These are phyloP conservation scores for Pseudoatta argentina DNA, from an alignment of 1,140 invertebrate genomes.

Conservation along the genomic window DNA sequence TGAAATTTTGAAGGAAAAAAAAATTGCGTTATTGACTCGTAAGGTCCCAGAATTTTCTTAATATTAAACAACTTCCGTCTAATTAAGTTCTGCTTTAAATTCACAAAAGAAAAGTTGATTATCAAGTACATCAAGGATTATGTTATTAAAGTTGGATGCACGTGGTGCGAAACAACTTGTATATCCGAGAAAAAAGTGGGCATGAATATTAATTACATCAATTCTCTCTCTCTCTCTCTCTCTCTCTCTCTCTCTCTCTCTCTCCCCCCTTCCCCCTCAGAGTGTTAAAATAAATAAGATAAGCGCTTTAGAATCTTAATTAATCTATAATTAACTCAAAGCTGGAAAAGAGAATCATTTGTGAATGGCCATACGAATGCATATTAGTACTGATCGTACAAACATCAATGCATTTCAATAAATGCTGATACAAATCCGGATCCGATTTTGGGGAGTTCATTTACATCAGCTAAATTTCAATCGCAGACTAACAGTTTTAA, in stretches of 20 bases:
- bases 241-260: neutral
- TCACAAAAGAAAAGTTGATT: constrained; percentile 2
- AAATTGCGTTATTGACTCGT: neutral
- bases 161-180: neutral
- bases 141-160: constrained; percentile 34
- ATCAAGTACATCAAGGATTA: constrained; percentile 28
- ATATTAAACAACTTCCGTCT: neutral
- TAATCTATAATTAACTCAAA: constrained; percentile 22
- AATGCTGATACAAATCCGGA: constrained; percentile 1
- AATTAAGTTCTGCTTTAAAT: constrained; percentile 29
- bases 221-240: neutral
- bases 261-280: too few species aligned
- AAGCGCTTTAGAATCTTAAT: constrained; percentile 28
- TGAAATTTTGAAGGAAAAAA: neutral
- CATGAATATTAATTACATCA: constrained; percentile 40
- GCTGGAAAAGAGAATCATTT: constrained; percentile 19
- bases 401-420: constrained; percentile 25
- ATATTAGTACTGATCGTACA: neutral
- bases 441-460: constrained; percentile 33
- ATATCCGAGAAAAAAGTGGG: neutral
- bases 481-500: constrained; percentile 8
- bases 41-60: neutral
- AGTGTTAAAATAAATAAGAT: constrained; percentile 12
- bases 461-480: constrained; percentile 27
- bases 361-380: neutral